Evolutionary conservation across 64 coral and sea anemone genomes (phyloP), one percentile per base, ranked within the genome.

Genomic region (Montipora foliosa): DNA sequence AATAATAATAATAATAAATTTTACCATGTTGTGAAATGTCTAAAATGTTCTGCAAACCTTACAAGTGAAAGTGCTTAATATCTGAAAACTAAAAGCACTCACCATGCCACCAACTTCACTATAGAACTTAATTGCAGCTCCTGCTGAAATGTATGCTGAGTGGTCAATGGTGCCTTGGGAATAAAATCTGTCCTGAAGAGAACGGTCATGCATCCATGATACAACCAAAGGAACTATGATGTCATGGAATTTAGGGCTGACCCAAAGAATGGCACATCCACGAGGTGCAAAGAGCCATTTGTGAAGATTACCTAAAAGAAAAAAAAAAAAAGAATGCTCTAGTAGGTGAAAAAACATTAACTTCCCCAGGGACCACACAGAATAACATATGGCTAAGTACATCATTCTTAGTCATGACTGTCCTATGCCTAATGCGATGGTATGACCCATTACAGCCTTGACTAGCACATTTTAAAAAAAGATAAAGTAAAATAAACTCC

Each of bases 101-200:
- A 98, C 96, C 96, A 98, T 44, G 67, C 96, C 96, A 49, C 96
- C 96, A 64, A 98, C 49, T n/a, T 98, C 82, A 25, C 92, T 21
- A 47, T 98, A 95, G 74, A 94, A 98, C 78, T 95, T 72, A 24
- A 95, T 75, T 47, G 93, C 93, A 69, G 89, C 67, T 22, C 76
- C 77, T 20, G 85, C 88, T 67, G 92, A 80, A 48, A 88, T 48
- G 47, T 85, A 94, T 0, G 89, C 19, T 44, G 92, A 89, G n/a
- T 98, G 88, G 62, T 98, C 96, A 20, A 89, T 12, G 1, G 96
- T 98, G 8, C 88, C 96, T 73, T 98, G 96, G 57, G 67, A 19
- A 44, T 95, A 95, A 72, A 98, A 98, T 21, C 94, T 98, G 46
- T 92, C 93, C 48, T 94, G 96, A 89, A 98, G 80, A 25, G 68